Percentiles rank a stretch among this genome's conserved stretches.
phyloP scores from a whole-genome alignment of 2,888 invertebrate genomes.

The Nephrotoma appendiculata region DNA sequence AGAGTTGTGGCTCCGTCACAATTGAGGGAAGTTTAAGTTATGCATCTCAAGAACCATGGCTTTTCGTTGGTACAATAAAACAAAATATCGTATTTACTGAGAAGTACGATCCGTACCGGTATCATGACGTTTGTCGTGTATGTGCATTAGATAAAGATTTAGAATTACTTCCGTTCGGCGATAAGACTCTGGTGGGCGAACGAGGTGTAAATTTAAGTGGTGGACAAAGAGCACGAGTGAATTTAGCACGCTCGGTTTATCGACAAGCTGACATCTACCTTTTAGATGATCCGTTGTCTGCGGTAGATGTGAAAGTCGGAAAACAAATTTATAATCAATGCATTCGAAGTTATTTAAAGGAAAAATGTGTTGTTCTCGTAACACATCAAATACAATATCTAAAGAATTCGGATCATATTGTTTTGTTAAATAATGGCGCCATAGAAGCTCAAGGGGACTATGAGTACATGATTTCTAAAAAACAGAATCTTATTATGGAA shows the following conservation, averaged over 20 bases:
- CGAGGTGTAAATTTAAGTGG: slow-evolving; percentile 58
- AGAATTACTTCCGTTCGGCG: slow-evolving; percentile 39
- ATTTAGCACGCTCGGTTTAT: slow-evolving; percentile 61
- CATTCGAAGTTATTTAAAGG: slow-evolving; percentile 40
- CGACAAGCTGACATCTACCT: slow-evolving; percentile 59
- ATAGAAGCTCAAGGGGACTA: slow-evolving; percentile 28
- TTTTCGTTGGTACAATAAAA: slow-evolving; percentile 62
- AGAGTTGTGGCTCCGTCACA: slow-evolving; percentile 41
- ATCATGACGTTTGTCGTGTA: slow-evolving; percentile 37
- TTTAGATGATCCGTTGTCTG: slow-evolving; percentile 63
- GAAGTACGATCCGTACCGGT: slow-evolving; percentile 40
- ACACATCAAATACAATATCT: slow-evolving; percentile 55
- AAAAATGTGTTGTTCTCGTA: slow-evolving; percentile 53
- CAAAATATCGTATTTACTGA: slow-evolving; percentile 89
- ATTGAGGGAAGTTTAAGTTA: slow-evolving; percentile 56
- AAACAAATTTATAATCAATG: slow-evolving; percentile 62
- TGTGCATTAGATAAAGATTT: slow-evolving; percentile 51
- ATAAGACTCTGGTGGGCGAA: slow-evolving; percentile 43
- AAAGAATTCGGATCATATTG: slow-evolving; percentile 37
- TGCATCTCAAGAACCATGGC: slow-evolving; percentile 73
- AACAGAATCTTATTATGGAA: slow-evolving; percentile 30
- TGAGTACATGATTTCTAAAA: slow-evolving; percentile 38
- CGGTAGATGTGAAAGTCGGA: slow-evolving; percentile 65
- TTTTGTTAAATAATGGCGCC: slow-evolving; percentile 37
- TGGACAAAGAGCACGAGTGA: slow-evolving; percentile 62